phyloP scores from a whole-genome alignment of 2,888 invertebrate genomes.

The Gerris lacustris region DNA sequence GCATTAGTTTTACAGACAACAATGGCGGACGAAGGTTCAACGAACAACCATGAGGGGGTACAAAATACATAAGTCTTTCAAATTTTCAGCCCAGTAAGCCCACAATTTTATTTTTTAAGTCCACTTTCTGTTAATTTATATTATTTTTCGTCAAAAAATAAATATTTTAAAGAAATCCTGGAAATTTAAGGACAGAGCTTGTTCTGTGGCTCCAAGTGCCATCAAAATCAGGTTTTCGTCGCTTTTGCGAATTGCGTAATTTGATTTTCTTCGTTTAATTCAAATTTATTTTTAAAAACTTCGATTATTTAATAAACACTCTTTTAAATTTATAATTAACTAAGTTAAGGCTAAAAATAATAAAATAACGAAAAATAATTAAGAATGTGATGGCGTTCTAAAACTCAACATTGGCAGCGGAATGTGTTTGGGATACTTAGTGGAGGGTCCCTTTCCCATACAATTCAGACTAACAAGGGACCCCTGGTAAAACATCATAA shows the following conservation, averaged over 20 bases:
- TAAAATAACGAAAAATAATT: too few species aligned
- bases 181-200: not conserved
- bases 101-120: not conserved
- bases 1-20: not conserved
- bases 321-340: too few species aligned
- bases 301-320: too few species aligned
- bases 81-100: not conserved
- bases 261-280: not conserved
- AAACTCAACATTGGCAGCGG: too few species aligned
- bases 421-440: too few species aligned
- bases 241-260: not conserved
- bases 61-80: not conserved
- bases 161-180: not conserved
- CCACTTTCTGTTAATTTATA: not conserved
- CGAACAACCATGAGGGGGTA: slow-evolving; percentile 1
- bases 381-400: too few species aligned
- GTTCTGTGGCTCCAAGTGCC: not conserved
- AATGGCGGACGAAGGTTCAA: slow-evolving; percentile 1
- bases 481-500: too few species aligned
- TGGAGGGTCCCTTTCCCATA: too few species aligned
- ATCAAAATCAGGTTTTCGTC: not conserved
- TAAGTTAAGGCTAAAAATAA: too few species aligned
- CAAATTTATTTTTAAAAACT: too few species aligned
- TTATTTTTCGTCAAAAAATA: not conserved
- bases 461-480: too few species aligned